Evolutionary conservation across 2,888 invertebrate genomes (phyloP).

Genomic region (Apamea epomidion): DNA sequence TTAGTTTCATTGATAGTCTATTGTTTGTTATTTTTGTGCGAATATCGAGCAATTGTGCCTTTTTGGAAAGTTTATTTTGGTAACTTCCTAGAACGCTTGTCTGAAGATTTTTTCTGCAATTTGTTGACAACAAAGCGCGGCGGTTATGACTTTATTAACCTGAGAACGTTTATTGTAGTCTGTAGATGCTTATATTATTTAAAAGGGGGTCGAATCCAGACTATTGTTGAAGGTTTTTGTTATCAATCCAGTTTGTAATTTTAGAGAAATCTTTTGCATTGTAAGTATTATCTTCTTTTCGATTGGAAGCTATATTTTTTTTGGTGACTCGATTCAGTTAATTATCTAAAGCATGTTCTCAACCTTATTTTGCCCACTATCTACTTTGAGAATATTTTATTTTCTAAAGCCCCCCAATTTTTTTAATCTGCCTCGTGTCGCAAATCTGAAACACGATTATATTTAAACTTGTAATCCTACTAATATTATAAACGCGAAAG

Average conservation of each 20-base stretch:
- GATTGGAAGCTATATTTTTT: not conserved
- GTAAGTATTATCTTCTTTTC: not conserved
- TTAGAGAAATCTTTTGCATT: not conserved
- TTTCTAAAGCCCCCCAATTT: too few species aligned
- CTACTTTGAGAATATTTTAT: not conserved
- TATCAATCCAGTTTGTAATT: not conserved
- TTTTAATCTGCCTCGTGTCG: not conserved
- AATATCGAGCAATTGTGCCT: conserved; percentile 24
- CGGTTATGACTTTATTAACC: conserved; percentile 21
- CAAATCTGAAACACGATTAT: not conserved
- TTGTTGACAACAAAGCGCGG: conserved; percentile 4
- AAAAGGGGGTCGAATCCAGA: not conserved
- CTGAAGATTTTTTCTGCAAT: conserved; percentile 4
- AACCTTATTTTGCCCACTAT: not conserved
- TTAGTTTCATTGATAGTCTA: conserved; percentile 23
- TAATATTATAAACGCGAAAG: too few species aligned
- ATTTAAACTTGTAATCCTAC: too few species aligned
- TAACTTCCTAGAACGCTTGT: conserved; percentile 29
- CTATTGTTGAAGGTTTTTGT: conserved; percentile 7
- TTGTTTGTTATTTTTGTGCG: conserved; percentile 54
- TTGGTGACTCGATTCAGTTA: not conserved
- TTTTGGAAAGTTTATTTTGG: conserved; percentile 39
- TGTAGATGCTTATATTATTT: not conserved
- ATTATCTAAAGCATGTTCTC: not conserved
- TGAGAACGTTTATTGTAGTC: not conserved